These are phyloP conservation scores for Ennomos quercinarius DNA, from an alignment of 2,888 invertebrate genomes.

Conservation along the genomic window DNA sequence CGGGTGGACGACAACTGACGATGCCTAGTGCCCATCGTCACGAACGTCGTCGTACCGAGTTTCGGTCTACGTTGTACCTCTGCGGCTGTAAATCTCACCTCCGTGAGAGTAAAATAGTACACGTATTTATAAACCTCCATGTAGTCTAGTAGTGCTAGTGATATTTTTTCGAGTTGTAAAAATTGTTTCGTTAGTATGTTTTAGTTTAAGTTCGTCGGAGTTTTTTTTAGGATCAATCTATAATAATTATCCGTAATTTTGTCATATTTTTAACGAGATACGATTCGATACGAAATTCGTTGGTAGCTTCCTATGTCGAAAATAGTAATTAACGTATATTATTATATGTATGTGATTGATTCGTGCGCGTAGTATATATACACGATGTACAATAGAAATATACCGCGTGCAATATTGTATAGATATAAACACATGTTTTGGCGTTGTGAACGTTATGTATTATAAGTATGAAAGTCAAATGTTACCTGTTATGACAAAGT, in stretches of 20 bases:
- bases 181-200: slow-evolving; percentile 64
- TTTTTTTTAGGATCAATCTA: slow-evolving; percentile 56
- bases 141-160: slow-evolving; percentile 80
- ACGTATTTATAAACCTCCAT: slow-evolving; percentile 70
- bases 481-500: slow-evolving; percentile 85
- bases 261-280: slow-evolving; percentile 63
- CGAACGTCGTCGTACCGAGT: slow-evolving; percentile 60
- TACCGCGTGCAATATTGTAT: slow-evolving; percentile 85
- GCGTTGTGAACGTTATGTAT: slow-evolving; percentile 85
- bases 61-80: slow-evolving; percentile 79
- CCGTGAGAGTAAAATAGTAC: slow-evolving; percentile 71
- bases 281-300: slow-evolving; percentile 67
- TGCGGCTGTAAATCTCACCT: slow-evolving; percentile 76
- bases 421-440: slow-evolving; percentile 73
- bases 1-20: slow-evolving; percentile 56
- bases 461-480: slow-evolving; percentile 83
- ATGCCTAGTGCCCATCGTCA: slow-evolving; percentile 60
- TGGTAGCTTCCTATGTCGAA: slow-evolving; percentile 74
- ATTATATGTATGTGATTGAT: slow-evolving; percentile 52
- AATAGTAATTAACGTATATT: slow-evolving; percentile 63
- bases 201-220: slow-evolving; percentile 63
- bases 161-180: slow-evolving; percentile 74
- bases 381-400: slow-evolving; percentile 75
- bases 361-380: slow-evolving; percentile 69
- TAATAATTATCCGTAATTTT: slow-evolving; percentile 58